Base-by-base conservation (phyloP, 1,140 invertebrate genomes). In the Sycophila sp. region DNA sequence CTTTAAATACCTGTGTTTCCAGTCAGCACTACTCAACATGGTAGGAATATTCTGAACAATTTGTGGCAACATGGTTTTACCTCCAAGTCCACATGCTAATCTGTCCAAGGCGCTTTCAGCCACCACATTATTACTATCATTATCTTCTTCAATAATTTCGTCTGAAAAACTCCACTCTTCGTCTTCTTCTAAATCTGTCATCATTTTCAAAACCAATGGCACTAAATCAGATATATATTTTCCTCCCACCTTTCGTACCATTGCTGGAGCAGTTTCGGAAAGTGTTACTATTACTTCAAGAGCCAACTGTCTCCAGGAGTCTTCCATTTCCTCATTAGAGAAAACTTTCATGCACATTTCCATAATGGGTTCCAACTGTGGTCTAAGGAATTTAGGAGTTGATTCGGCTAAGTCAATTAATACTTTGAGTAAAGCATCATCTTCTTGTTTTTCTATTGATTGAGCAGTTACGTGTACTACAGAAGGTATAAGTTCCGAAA, bases 181-280 rank as follows among this genome's bases (percentile, higher is more conserved):
- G 74, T 98, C 95, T 22, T 99, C 97, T 30, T 99, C 97, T 42
- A 99, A 85, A 78, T 99, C 96, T 11, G 97, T 96, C 98, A 99
- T 99, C 92, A 99, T 94, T 79, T 93, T 91, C 47, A 99, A 85
- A 62, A 98, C 90, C 63, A 96, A 87, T 0, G 94, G 93, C 17
- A 98, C 92, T 73, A 95, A 84, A 17, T 89, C 83, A 36, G 90
- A 88, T 63, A 99, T 91, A 73, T 96, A 96, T 80, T 93, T 93
- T 4, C 89, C 89, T 13, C 92, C 92, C 76, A 93, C 90, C 85
- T 98, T 99, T 17, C 97, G 91, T 15, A 99, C 92, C 94, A 98
- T 98, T 2, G 95, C 94, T 15, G 98, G 93, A 1, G 96, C 96
- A 40, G 94, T 95, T 89, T 99, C 98, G 40, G 96, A 91, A 58